Percentiles rank a stretch among this genome's conserved stretches.
Conservation (phyloP, 2,888 invertebrate species). For the Lasioglossum vierecki region DNA sequence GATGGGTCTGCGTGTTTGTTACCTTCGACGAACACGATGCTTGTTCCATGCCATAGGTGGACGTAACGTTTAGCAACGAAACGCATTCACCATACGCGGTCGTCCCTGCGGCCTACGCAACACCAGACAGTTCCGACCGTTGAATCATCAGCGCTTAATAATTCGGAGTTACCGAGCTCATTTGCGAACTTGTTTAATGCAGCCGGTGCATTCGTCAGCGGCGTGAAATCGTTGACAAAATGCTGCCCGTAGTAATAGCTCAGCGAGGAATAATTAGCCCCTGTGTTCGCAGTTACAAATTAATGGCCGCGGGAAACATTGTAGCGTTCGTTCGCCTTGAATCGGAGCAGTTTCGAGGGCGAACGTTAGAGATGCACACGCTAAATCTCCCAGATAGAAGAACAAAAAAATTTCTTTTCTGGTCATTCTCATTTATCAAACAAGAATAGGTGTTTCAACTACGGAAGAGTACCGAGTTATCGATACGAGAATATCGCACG, state of each 20-base stretch:
- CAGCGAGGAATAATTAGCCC: background rate
- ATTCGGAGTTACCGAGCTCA: slow-evolving; percentile 27
- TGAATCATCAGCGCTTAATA: slow-evolving; percentile 39
- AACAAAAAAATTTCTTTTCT: background rate
- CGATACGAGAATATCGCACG: background rate
- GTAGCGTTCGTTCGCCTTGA: background rate
- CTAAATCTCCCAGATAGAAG: background rate
- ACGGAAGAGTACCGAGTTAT: background rate
- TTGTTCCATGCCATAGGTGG: slow-evolving; percentile 30
- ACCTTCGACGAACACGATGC: slow-evolving; percentile 53
- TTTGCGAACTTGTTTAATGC: slow-evolving; percentile 9
- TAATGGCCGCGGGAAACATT: background rate
- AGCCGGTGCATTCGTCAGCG: background rate
- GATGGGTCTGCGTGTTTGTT: slow-evolving; percentile 41
- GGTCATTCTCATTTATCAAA: background rate
- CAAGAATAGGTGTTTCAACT: background rate
- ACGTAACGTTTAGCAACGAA: slow-evolving; percentile 59
- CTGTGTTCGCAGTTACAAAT: background rate
- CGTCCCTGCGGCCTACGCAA: slow-evolving; percentile 45
- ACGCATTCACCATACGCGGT: slow-evolving; percentile 46
- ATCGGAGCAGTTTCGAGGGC: background rate
- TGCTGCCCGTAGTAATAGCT: background rate
- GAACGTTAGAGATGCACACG: background rate
- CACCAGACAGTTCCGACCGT: background rate
- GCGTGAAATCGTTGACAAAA: slow-evolving; percentile 1